These are phyloP conservation scores for Rhinogobius similis DNA, from an alignment of 2,113 vertebrate species.

Conservation along the genomic window DNA sequence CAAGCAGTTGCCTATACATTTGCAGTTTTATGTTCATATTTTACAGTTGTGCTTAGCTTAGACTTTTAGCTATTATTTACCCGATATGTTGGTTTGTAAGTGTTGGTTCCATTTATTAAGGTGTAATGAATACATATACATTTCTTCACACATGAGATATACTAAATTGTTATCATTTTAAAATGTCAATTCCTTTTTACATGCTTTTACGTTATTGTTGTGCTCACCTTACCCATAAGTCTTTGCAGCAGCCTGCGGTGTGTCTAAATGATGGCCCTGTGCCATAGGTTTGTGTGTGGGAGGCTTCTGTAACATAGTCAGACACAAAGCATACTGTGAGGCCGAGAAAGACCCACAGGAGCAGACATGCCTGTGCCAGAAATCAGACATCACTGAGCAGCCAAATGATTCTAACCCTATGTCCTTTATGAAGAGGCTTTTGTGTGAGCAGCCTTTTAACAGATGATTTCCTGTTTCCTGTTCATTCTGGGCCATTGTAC, in stretches of 20 bases:
- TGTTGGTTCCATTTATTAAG: neutral
- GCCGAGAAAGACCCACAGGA: slow-evolving; percentile 10
- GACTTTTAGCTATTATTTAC: neutral
- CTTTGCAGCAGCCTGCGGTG: slow-evolving; percentile 17
- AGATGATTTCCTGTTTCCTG: neutral
- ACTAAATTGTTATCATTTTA: neutral
- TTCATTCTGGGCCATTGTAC: slow-evolving; percentile 18
- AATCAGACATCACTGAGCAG: slow-evolving; percentile 13
- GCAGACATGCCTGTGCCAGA: slow-evolving; percentile 6
- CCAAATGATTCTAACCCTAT: neutral
- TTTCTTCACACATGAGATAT: neutral
- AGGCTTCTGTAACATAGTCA: slow-evolving; percentile 20
- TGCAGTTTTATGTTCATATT: neutral
- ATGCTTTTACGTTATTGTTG: neutral
- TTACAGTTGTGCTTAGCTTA: neutral
- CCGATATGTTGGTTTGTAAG: neutral
- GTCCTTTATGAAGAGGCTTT: neutral
- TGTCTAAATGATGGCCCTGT: slow-evolving; percentile 19
- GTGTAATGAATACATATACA: too few species aligned
- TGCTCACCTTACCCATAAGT: slow-evolving; percentile 13
- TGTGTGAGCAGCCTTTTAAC: neutral
- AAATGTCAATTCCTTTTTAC: too few species aligned
- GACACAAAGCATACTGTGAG: slow-evolving; percentile 15
- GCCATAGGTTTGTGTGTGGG: slow-evolving; percentile 42
- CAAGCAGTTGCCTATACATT: slow-evolving; percentile 4